Evolutionary conservation across 2,888 invertebrate species (phyloP).

Genomic region (Arctia plantaginis): DNA sequence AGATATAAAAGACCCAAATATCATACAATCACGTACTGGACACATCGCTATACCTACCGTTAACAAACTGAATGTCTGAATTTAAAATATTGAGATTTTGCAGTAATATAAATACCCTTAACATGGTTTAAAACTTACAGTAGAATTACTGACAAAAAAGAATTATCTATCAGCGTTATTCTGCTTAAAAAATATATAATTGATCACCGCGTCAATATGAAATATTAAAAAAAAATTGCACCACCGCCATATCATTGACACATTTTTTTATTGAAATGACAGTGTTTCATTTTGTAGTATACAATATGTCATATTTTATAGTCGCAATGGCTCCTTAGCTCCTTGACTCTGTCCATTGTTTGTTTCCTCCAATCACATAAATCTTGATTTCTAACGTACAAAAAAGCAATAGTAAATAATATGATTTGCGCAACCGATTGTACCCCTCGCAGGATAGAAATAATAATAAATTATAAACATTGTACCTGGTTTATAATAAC

Average conservation of each 20-base stretch:
- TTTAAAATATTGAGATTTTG: too few relatives aligned
- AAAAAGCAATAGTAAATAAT: constrained; percentile 30
- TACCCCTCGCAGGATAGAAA: constrained; percentile 62
- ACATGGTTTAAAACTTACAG: too few relatives aligned
- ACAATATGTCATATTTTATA: not conserved
- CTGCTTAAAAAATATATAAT: not conserved
- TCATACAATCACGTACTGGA: too few relatives aligned
- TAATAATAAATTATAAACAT: constrained; percentile 73
- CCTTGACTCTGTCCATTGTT: constrained; percentile 4
- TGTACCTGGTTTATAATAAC: constrained; percentile 86
- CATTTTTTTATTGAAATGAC: not conserved
- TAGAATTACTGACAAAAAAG: too few relatives aligned
- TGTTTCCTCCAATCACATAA: constrained; percentile 13
- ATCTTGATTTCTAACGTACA: constrained; percentile 42
- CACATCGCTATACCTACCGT: too few relatives aligned
- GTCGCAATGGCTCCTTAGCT: not conserved
- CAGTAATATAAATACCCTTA: too few relatives aligned
- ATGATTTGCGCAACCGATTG: constrained; percentile 39
- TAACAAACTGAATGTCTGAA: too few relatives aligned
- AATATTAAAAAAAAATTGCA: too few relatives aligned
- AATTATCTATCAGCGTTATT: not conserved
- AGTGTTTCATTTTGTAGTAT: not conserved
- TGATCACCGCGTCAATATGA: not conserved
- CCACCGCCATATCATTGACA: not conserved
- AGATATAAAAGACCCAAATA: not conserved